phyloP scores from a whole-genome alignment of 2,113 vertebrate species.

The Lophochroa leadbeateri region DNA sequence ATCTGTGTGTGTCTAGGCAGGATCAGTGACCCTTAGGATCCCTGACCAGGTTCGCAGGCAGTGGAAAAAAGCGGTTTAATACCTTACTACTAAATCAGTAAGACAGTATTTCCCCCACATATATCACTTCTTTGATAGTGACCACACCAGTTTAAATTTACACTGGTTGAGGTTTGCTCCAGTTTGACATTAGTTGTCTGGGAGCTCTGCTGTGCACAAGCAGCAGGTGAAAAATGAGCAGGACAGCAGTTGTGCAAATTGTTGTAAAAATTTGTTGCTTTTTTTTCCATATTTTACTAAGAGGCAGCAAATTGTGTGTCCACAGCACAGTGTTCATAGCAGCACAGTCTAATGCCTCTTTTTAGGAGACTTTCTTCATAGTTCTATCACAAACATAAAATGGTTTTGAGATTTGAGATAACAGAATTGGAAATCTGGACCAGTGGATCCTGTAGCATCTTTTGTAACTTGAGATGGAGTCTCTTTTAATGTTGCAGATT shows the following conservation, averaged over 20 bases:
- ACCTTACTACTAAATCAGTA: not conserved
- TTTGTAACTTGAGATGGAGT: not conserved
- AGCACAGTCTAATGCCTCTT: not conserved
- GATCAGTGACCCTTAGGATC: not conserved
- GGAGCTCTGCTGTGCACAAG: not conserved
- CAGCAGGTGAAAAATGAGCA: not conserved
- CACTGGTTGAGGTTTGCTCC: not conserved
- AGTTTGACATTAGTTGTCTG: accelerated
- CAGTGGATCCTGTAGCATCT: not conserved
- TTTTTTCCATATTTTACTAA: not conserved
- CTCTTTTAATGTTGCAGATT: not conserved
- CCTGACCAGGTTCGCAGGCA: not conserved
- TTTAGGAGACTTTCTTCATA: not conserved
- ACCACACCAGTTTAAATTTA: not conserved
- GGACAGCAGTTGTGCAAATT: not conserved
- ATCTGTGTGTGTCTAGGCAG: not conserved
- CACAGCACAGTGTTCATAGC: not conserved
- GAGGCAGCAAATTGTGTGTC: not conserved
- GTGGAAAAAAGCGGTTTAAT: not conserved
- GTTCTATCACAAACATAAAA: not conserved
- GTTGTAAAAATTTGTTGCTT: not conserved
- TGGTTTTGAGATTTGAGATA: not conserved
- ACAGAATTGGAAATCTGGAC: not conserved
- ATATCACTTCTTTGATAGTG: not conserved
- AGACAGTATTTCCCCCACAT: not conserved